Percentiles rank a stretch among this genome's conserved stretches.
Conservation (phyloP, 2,113 vertebrate genomes). For the Cochlearius cochlearius region DNA sequence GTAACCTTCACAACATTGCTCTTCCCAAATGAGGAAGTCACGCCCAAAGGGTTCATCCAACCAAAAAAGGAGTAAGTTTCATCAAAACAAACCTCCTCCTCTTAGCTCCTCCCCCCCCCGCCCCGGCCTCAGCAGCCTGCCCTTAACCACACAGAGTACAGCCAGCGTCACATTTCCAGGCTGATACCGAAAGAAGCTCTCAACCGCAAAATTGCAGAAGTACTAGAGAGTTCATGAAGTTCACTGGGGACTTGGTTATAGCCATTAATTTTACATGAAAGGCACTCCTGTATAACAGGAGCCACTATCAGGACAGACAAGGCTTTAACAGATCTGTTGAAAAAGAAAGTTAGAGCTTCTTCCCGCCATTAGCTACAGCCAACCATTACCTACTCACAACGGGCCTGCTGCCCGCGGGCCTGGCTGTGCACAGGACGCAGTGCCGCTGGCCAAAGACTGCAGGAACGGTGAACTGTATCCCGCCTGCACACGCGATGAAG, state of each 20-base stretch:
- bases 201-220: not conserved
- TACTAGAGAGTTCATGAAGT: not conserved
- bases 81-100: not conserved
- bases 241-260: not conserved
- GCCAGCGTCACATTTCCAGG: not conserved
- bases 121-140: too few relatives aligned
- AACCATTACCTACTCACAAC: not conserved
- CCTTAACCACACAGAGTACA: not conserved
- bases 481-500: rapidly evolving
- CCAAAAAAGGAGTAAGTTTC: not conserved
- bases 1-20: not conserved
- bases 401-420: rapidly evolving
- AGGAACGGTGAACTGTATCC: rapidly evolving
- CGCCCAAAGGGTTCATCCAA: not conserved
- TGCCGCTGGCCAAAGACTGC: not conserved
- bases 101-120: too few relatives aligned
- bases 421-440: rapidly evolving
- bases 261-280: not conserved
- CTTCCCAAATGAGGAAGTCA: not conserved
- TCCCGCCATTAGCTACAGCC: too few relatives aligned
- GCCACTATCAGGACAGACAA: not conserved
- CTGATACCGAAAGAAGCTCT: not conserved
- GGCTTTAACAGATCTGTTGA: not conserved
- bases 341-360: not conserved
- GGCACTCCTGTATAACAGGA: not conserved